A percentile compares a stretch with the other conserved stretches of the same genome.
Evolutionary conservation across 2,797 vertebrate species (phyloP).

Genomic region (Clarias pachynema): DNA sequence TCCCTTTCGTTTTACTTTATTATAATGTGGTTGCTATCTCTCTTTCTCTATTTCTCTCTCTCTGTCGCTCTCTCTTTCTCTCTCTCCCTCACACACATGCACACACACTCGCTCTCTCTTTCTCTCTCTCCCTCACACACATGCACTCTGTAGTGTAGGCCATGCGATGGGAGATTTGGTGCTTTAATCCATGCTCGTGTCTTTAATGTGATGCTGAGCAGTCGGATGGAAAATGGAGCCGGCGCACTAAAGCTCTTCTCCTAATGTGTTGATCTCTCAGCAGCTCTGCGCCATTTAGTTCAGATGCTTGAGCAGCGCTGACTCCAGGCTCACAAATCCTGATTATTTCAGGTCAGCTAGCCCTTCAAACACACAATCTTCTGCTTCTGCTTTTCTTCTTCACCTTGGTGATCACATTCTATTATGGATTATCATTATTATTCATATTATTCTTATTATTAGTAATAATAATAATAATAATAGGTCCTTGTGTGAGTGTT

Average conservation of each 20-base stretch:
- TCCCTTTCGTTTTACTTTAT: background rate
- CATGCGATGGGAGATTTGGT: conserved; percentile 29
- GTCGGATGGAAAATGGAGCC: conserved; percentile 36
- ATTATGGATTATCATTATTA: background rate
- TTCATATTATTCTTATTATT: too few species aligned
- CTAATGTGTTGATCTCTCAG: conserved; percentile 44
- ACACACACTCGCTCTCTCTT: background rate
- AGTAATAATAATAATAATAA: too few species aligned
- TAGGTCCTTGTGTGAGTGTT: background rate
- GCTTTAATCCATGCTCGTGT: conserved; percentile 47
- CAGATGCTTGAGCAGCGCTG: conserved; percentile 53
- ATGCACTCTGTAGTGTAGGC: background rate
- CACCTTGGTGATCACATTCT: conserved; percentile 29
- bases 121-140: background rate
- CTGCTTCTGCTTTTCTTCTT: background rate
- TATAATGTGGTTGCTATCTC: conserved; percentile 11
- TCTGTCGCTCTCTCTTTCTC: background rate
- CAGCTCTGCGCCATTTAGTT: conserved; percentile 46
- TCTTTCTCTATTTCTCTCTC: background rate
- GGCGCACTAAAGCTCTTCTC: conserved; percentile 33
- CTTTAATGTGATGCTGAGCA: conserved; percentile 41
- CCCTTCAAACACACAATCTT: conserved; percentile 67
- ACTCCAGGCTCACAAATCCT: conserved; percentile 63
- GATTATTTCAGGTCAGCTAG: conserved; percentile 72
- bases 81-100: background rate